Evolutionary conservation across 1,140 invertebrate genomes (phyloP), one percentile per base, ranked within the genome.

Genomic region (Homalodisca vitripennis): DNA sequence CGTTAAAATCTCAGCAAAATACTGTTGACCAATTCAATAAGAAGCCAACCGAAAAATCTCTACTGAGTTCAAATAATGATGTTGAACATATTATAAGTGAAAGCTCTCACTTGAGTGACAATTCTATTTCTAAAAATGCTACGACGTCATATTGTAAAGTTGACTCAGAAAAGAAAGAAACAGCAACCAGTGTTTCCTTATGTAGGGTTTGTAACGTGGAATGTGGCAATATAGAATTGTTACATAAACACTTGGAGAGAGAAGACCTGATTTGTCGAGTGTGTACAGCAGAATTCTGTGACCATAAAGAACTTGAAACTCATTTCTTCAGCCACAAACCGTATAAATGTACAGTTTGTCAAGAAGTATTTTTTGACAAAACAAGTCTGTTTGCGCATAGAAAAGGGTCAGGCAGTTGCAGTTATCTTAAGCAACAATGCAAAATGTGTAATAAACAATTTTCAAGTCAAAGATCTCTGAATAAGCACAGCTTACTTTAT

Each of bases 381-480:
- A 51, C n/a, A 51, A 22, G 22, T 22, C n/a, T 51, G 6, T 51
- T 20, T 22, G 14, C 17, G 22, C 48, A 51, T n/a, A 51, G 22
- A 22, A 51, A 51, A 51, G 22, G 14, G 3, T 51, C 48, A 22
- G 48, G 22, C 3, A 12, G 17, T 3, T 51, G 48, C 48, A 51
- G 22, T n/a, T 20, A 51, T 3, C n/a, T 51, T 51, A 20, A 20
- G 48, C 22, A 12, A 20, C 14, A 51, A n/a, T 51, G 48, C 22
- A 22, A 51, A 51, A 51, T 51, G 3, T 51, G 48, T 51, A 51
- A n/a, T 51, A 51, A 51, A n/a, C 17, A 51, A 20, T 51, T 51
- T 51, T 51, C 48, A 12, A 14, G 48, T 51, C 14, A 51, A n/a
- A 51, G 48, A 22, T 20, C 17, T 51, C 48, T 51, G 14, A 51